Evolutionary conservation across 1,140 invertebrate species (phyloP), one percentile per base, ranked within the genome.

Genomic region (Sminthurinus signatus): DNA sequence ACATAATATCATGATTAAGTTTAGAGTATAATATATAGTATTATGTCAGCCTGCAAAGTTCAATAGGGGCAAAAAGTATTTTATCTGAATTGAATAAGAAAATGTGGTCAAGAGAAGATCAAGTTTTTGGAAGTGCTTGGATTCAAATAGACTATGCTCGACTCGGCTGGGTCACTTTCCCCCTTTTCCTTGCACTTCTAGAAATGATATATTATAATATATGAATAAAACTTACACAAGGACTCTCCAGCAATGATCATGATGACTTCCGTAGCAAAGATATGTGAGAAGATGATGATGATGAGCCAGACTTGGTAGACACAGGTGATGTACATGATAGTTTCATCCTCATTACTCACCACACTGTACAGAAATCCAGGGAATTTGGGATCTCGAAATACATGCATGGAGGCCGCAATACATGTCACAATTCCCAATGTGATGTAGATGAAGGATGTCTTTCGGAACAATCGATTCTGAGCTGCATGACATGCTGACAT

Each of bases 271-370:
- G 58, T 61, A 2, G 42, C 54, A 27, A 60, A 68, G 1, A 63
- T 57, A 48, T 71, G 60, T 8, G 28, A 54, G 43, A 62, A 68
- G 52, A 71, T 71, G 64, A 68, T 46, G 21, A 67, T 23, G 3
- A 71, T 46, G n/a, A 71, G 27, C 70, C 70, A 71, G 1, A 71
- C 36, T 60, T 71, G 70, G 36, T 68, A 71, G 12, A 19, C 66
- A 17, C 58, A 54, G 2, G 50, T 42, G 0, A 56, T 25, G 48
- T 71, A 67, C 31, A 59, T 51, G 2, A 63, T 27, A 15, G 58
- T 58, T 0, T 43, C 52, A 56, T 71, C 64, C 14, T 71, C 70
- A 1, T 31, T 46, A 1, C 43, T 21, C 15, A 62, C 44, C 42
- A 71, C 61, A 3, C 60, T 63, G 67, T 68, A 71, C 8, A 71